Base-by-base conservation (phyloP, 2,888 invertebrate species). In the Carcina quercana region DNA sequence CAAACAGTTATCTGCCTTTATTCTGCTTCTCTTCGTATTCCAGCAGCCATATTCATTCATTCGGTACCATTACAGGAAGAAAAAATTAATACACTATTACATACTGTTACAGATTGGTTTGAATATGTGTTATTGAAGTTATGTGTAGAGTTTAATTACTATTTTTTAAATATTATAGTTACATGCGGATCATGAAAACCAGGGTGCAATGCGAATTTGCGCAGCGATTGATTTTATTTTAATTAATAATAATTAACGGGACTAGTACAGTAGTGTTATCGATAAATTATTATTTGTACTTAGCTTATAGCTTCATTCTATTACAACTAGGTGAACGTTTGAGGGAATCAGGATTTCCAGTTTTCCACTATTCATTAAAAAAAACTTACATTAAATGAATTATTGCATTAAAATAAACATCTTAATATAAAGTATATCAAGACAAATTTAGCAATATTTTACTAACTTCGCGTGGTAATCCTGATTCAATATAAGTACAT, bases 1-100 rank as follows among this genome's bases (percentile, higher is more conserved):
- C 79, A 79, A 83, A 83, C 83, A 83, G 83, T 79, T 79, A 83
- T 82, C 78, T 80, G 78, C 74, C 80, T 83, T 83, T 83, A 83
- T 74, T 83, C 72, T 73, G 74, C 76, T 59, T 65, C 70, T 70
- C 64, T 63, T 78, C 74, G 53, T 71, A 69, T 72, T 64, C 80
- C 82, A 79, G 80, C 83, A 78, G 83, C 83, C 82, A 82, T 82
- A 75, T 63, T 79, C 80, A 70, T 70, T 72, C 80, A 62, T 66
- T 76, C 82, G 73, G 79, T 78, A 82, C 80, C 80, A 72, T 80
- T 79, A 78, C 68, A 80, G 78, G 79, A 82, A 83, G 82, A 78
- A 73, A 75, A 68, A n/a, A 58, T 79, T 63, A 76, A 80, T 80
- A 74, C 64, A 60, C 79, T 83, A 80, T 80, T 78, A 79, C 70